Evolutionary conservation across 1,140 invertebrate species (phyloP).

Genomic region (Heterodera schachtii): DNA sequence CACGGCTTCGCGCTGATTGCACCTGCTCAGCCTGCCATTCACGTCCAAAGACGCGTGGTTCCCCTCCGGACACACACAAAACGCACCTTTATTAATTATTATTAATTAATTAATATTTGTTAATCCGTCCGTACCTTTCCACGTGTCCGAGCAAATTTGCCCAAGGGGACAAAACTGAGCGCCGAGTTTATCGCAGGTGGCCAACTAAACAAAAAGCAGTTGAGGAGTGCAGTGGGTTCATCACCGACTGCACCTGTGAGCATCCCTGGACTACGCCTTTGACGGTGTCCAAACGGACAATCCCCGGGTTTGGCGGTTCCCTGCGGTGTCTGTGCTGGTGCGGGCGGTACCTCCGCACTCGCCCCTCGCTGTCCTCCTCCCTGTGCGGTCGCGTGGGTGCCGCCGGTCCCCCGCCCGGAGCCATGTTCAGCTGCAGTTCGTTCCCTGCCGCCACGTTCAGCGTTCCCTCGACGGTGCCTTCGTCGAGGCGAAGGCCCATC

Average conservation of each 20-base stretch:
- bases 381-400: too few relatives aligned
- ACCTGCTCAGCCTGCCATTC: slow-evolving; percentile 56
- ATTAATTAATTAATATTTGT: too few relatives aligned
- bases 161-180: slow-evolving; percentile 49
- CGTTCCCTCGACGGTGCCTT: background rate
- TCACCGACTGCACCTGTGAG: slow-evolving; percentile 35
- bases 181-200: slow-evolving; percentile 53
- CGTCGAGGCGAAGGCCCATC: slow-evolving; percentile 17
- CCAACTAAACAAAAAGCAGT: slow-evolving; percentile 1
- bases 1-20: slow-evolving; percentile 56
- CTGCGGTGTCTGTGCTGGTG: slow-evolving; percentile 18
- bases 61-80: slow-evolving; percentile 60
- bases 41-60: slow-evolving; percentile 45
- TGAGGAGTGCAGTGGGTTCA: too few relatives aligned
- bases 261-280: slow-evolving; percentile 31
- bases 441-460: slow-evolving; percentile 18
- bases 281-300: slow-evolving; percentile 23
- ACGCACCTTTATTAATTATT: slow-evolving; percentile 26
- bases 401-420: background rate
- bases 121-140: slow-evolving; percentile 51
- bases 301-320: slow-evolving; percentile 1
- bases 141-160: slow-evolving; percentile 58
- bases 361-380: background rate
- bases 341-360: slow-evolving; percentile 11
- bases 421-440: slow-evolving; percentile 1